Base-by-base conservation (phyloP, 1,140 invertebrate genomes). In the Bombus terrestris region DNA sequence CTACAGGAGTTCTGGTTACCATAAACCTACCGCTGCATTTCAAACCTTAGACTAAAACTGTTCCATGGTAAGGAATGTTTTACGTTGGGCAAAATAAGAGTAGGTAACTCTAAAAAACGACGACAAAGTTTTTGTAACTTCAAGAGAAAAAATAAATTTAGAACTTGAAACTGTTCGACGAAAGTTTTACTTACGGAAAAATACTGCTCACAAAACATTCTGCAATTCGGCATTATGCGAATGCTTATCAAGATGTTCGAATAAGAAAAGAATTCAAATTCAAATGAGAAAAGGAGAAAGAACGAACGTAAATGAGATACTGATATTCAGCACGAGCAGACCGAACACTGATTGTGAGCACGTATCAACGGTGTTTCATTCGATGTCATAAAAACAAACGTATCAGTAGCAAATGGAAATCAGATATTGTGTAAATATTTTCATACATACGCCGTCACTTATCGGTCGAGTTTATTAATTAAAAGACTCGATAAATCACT, bases 401-500 rank as follows among this genome's bases (percentile, higher is more conserved):
- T 64, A 74, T 74, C 69, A 13, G 35, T 74, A 59, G 39, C 69
- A 35, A 74, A 32, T 25, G 37, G 68, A 41, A 72, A 74, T 28
- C 3, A n/a, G 47, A 81, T 72, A 79, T 73, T 39, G 10, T 22
- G 37, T 73, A 72, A 81, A 81, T 81, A 81, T 81, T 80, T 80
- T 69, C 62, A 39, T 68, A 37, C 6, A 53, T 35, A 35, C n/a
- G 3, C 25, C 12, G 32, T 32, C 47, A 25, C 59, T 75, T 75
- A 53, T 59, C 32, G 35, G 22, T 18, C 5, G 25, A 37, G 53
- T 25, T n/a, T 35, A 35, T n/a, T 76, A 37, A 6, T n/a, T 76
- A 28, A 3, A 25, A 39, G 10, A 39, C 12, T 32, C 6, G 12
- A 62, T 10, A 66, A 4, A 62, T n/a, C 47, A 13, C 4, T 62